Evolutionary conservation across 2,888 invertebrate species (phyloP).

Genomic region (Epinotia brunnichana): DNA sequence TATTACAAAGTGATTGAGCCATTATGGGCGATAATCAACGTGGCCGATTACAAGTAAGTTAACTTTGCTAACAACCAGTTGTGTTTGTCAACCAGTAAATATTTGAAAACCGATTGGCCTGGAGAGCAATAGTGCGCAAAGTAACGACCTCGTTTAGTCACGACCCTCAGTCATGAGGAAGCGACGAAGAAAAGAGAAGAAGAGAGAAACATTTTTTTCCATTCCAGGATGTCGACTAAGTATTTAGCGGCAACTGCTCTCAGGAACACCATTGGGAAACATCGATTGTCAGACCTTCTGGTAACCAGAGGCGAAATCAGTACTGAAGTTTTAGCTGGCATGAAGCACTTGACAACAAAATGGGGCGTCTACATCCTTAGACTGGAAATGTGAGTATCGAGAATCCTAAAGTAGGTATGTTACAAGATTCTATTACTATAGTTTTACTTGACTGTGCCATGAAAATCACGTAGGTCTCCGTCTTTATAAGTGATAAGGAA

Average conservation of each 20-base stretch:
- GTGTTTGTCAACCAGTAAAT: too few relatives aligned
- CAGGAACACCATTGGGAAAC: conserved; percentile 93
- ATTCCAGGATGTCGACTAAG: conserved; percentile 87
- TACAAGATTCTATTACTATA: too few relatives aligned
- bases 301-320: conserved; percentile 93
- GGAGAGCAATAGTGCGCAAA: too few relatives aligned
- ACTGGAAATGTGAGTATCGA: conserved; percentile 91
- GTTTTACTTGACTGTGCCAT: too few relatives aligned
- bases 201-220: too few relatives aligned
- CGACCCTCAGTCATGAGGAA: too few relatives aligned
- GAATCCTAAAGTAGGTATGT: too few relatives aligned
- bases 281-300: conserved; percentile 92
- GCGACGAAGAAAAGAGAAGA: too few relatives aligned
- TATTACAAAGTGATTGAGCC: conserved; percentile 90
- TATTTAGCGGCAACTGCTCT: conserved; percentile 90
- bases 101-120: too few relatives aligned
- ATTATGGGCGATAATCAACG: conserved; percentile 85
- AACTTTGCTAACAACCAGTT: not conserved
- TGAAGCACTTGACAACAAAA: conserved; percentile 90
- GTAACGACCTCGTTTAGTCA: too few relatives aligned
- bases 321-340: conserved; percentile 88
- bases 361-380: conserved; percentile 95
- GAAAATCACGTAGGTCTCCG: too few relatives aligned
- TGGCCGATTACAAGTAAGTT: conserved; percentile 61
- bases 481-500: too few relatives aligned